Conservation (phyloP, 2,797 vertebrate species). For the Octomys mimax region DNA sequence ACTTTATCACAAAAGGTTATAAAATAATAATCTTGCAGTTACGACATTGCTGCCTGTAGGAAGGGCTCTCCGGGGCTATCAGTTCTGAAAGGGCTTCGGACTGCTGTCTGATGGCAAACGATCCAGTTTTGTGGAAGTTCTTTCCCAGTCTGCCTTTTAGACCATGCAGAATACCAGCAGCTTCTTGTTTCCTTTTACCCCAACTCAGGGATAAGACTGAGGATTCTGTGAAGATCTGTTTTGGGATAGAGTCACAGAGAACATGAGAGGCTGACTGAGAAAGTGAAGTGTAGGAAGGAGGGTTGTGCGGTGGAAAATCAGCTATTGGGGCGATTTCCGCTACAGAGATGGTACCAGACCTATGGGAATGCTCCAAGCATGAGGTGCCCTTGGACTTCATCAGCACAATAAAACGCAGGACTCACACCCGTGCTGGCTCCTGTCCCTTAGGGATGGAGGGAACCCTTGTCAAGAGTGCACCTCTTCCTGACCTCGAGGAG, state of each 20-base stretch:
- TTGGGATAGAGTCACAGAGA: background rate
- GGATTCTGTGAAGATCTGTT: background rate
- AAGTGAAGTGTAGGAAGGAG: background rate
- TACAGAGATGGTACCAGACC: background rate
- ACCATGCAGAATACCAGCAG: background rate
- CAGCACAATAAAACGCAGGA: background rate
- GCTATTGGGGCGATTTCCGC: background rate
- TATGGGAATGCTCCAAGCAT: too few species aligned
- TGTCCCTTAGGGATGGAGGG: too few species aligned
- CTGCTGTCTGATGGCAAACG: background rate
- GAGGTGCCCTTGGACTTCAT: background rate
- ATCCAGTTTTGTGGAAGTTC: background rate
- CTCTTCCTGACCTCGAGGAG: background rate
- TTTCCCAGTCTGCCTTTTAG: background rate
- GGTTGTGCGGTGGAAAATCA: background rate
- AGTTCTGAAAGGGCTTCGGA: background rate
- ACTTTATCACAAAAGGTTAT: background rate
- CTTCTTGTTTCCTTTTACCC: background rate
- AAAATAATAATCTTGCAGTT: background rate
- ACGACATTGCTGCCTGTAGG: accelerated
- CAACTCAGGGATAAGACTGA: background rate
- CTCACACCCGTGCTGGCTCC: background rate
- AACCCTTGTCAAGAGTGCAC: background rate
- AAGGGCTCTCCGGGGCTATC: accelerated
- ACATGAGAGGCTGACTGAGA: background rate